A percentile compares a stretch with the other conserved stretches of the same genome.
Evolutionary conservation across 2,888 invertebrate species (phyloP).

Genomic region (Tenthredo scrophulariae): DNA sequence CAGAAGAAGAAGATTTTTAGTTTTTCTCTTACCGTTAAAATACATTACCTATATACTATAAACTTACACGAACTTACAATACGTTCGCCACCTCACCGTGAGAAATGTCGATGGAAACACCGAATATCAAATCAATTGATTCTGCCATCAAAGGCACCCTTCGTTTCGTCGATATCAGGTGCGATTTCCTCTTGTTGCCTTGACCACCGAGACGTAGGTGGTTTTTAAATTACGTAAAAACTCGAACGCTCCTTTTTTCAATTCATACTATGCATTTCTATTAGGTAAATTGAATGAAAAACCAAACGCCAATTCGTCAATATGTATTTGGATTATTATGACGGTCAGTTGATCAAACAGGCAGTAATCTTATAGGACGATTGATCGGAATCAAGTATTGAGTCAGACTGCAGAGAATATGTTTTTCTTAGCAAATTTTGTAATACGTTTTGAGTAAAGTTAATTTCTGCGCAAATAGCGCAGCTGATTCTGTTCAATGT

Average conservation of each 20-base stretch:
- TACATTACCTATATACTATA: background rate
- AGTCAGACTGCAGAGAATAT: background rate
- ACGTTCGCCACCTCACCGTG: background rate
- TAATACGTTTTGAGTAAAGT: background rate
- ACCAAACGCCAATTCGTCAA: background rate
- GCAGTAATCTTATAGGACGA: background rate
- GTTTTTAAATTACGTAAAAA: background rate
- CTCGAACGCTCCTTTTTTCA: background rate
- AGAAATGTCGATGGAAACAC: background rate
- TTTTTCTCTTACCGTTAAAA: background rate
- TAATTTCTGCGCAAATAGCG: background rate
- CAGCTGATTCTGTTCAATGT: slow-evolving; percentile 10
- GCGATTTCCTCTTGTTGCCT: background rate
- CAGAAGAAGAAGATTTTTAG: background rate
- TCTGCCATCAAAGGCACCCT: background rate
- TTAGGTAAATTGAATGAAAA: background rate
- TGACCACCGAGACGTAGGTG: background rate
- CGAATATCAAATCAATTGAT: background rate
- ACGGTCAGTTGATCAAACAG: background rate
- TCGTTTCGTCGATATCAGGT: background rate
- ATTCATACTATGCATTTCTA: background rate
- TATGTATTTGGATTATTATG: background rate
- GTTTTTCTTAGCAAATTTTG: background rate
- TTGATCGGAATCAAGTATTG: background rate
- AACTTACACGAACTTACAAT: background rate